These are phyloP conservation scores for Pseudonaja textilis DNA, from an alignment of 2,113 vertebrate species.

Conservation along the genomic window DNA sequence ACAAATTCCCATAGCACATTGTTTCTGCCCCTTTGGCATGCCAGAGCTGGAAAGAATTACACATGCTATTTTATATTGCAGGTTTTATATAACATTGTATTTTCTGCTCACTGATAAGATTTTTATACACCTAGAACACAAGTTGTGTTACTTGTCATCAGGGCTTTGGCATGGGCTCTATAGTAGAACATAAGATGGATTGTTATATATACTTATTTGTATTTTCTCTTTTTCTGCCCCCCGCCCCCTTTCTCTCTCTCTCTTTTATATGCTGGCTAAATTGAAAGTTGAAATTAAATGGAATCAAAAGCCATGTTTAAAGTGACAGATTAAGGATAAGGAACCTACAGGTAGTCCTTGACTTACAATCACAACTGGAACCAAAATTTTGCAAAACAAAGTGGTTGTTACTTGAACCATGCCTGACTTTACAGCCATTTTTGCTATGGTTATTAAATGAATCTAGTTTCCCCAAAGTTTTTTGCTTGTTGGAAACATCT, in stretches of 20 bases:
- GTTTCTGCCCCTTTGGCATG: neutral
- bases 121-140: neutral
- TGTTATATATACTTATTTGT: neutral
- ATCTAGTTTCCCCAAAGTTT: neutral
- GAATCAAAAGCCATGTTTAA: neutral
- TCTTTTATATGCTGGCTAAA: neutral
- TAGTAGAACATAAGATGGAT: neutral
- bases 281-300: neutral
- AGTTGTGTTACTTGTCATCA: neutral
- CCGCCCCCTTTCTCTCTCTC: accelerated
- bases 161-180: neutral
- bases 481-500: neutral
- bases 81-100: neutral
- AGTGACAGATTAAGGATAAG: neutral
- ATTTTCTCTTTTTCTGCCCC: neutral
- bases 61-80: neutral
- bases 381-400: no score
- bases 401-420: no score
- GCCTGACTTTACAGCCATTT: neutral
- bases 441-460: neutral
- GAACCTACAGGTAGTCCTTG: neutral
- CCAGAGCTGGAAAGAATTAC: neutral
- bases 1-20: neutral
- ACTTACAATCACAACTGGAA: no score
- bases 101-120: neutral